Base-by-base conservation (phyloP, 2,888 invertebrate species). In the Drosophila quasianomalipes region DNA sequence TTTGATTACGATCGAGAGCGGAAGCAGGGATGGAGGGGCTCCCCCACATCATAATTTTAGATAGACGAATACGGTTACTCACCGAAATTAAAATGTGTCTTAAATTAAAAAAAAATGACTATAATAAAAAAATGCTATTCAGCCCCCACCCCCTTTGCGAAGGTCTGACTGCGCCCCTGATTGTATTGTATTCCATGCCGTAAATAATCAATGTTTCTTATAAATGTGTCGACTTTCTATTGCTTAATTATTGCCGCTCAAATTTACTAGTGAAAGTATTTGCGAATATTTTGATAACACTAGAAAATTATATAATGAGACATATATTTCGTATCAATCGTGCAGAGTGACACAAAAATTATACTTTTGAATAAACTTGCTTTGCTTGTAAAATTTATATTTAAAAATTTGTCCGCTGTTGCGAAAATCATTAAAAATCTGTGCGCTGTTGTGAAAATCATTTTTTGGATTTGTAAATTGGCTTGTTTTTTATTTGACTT, bases 221-320 rank as follows among this genome's bases (percentile, higher is more conserved):
- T 3, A 44, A 60, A 57, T 67, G 47, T 61, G 59, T 60, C 19
- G 57, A n/a, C 39, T 37, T 71, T 61, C 39, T 57, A 67, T 71
- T 64, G 33, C 47, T 57, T 22, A 49, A 63, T 55, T 19, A 52
- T 39, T 41, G 37, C 30, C 26, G 26, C 28, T 52, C 5, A 9
- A n/a, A 9, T 44, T 52, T 59, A 41, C 14, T 9, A 53, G 74
- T 76, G 60, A 75, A 76, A 75, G 75, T 68, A 54, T 44, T 63
- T 55, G 57, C 28, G 33, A 49, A 30, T 59, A 35, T 55, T 41
- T 54, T 28, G 30, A 4, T 22, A 26, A 26, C 16, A 16, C 16
- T 9, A 16, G 2, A 26, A 4, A 4, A 7, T 47, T 9, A 16
- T 47, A 47, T 26, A 47, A 26, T 47, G 47, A 9, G 16, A 16